Evolutionary conservation across 2,113 vertebrate species (phyloP), one percentile per base, ranked within the genome.

Genomic region (Catharus bicknelli): DNA sequence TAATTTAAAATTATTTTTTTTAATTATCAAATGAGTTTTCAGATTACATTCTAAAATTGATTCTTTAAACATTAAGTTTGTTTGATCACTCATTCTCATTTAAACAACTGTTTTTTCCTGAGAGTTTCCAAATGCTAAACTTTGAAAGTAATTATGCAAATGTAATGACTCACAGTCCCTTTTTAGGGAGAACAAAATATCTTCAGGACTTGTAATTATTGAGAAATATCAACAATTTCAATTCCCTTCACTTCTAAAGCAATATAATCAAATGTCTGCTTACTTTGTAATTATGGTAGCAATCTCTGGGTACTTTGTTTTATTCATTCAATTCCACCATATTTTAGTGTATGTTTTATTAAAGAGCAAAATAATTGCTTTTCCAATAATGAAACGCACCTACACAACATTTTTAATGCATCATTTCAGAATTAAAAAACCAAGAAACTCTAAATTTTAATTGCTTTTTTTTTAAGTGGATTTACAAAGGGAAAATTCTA

Each of bases 301-400:
- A 59, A 4, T 83, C 43, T 58, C 72, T 74, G 9, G 6, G 26
- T 61, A 34, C 7, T 90, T 74, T 43, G 22, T 64, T 48, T 72
- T 73, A 88, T 89, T 89, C 76, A 83, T 81, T 89, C 42, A 90
- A 43, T 73, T 62, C 9, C 23, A 43, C 10, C 32, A 64, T 72
- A 81, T 75, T 90, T 87, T 48, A 85, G 20, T 63, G 21, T 73
- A 78, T 86, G 27, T 79, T 90, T 90, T 92, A 67, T 92, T 96
- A 78, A 92, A 85, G 42, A 73, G 58, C 29, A 68, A 70, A 88
- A 80, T 90, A 29, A 32, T 45, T 76, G 23, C 5, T 21, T 91
- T 93, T 85, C 72, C 51, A 89, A 29, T 66, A 59, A 43, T 18
- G 64, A 92, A 73, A 23, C 62, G 29, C 18, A 47, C 25, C 11